Base-by-base conservation (phyloP, 1,140 invertebrate genomes). In the Neodiprion virginianus region DNA sequence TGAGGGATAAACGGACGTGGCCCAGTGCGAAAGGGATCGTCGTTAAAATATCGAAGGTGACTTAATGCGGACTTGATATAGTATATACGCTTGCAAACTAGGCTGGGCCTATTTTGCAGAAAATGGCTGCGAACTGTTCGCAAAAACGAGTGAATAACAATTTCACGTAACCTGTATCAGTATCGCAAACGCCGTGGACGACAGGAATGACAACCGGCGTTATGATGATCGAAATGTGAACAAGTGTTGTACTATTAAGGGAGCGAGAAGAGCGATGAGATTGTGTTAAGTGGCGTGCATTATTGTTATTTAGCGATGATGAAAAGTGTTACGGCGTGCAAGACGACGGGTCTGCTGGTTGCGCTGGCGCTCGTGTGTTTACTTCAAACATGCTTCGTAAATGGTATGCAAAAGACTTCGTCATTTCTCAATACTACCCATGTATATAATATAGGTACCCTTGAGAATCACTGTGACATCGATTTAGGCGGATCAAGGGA, bases 291-390 rank as follows among this genome's bases (percentile, higher is more conserved):
- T 61, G 53, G 11, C 17, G 17, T 75, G 28, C 28, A 72, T 75
- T 12, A 71, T 75, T 73, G 73, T 78, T 69, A 76, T 69, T 71
- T 70, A 79, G 75, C 17, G 48, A 74, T 48, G 70, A 49, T 61
- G 69, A 71, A 48, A 61, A 70, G n/a, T 49, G 40, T 48, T n/a
- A 71, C 47, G 11, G 70, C 48, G 40, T 61, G 53, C n/a, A 61
- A 61, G 53, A 17, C 53, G 53, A 40, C 28, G 28, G n/a, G 5
- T 17, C 53, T 61, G 53, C 53, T 82, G 70, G 74, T 84, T 78
- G 82, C 82, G 73, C 74, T 85, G 72, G 78, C 77, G 75, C 73
- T 84, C 73, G 77, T 84, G 76, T 83, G 68, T 73, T 73, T 84
- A 72, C 74, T 85, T 72, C 74, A 80, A 71, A 77, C 79, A 21